Evolutionary conservation across 30 jellyfish, hydroid and myxozoan genomes (phyloP).

Genomic region (Morbakka virulenta): DNA sequence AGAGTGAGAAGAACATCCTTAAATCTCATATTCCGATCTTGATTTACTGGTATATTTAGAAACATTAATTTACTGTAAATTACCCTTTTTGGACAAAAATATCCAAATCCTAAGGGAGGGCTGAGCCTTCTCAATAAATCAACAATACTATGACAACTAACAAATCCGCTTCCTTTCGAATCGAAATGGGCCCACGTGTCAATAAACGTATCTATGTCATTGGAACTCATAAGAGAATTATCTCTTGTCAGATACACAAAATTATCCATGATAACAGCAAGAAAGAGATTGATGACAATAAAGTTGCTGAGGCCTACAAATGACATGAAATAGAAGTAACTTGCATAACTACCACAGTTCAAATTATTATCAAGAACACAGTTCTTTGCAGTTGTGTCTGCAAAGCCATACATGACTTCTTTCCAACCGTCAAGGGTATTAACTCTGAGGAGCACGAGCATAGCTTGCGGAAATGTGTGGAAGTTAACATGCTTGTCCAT

Average conservation of each 20-base stretch:
- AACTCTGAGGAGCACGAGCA: constrained; percentile 57
- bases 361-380: constrained; percentile 24
- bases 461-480: constrained; percentile 58
- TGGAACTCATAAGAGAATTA: constrained; percentile 48
- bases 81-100: constrained; percentile 64
- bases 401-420: no score
- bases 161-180: no score
- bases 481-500: constrained; percentile 52
- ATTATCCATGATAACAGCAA: constrained; percentile 89
- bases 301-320: no score
- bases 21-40: constrained; percentile 3
- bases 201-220: constrained; percentile 44
- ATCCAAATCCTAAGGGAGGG: constrained; percentile 91
- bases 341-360: constrained; percentile 65
- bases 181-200: constrained; percentile 40
- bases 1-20: no score
- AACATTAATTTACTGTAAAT: constrained; percentile 41
- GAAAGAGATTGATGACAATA: no score
- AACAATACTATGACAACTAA: constrained; percentile 8
- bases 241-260: constrained; percentile 76
- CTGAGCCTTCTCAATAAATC: constrained; percentile 40
- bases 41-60: constrained; percentile 50
- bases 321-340: constrained; percentile 66
- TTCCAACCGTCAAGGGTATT: constrained; percentile 88
- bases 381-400: constrained; percentile 20